Evolutionary conservation across 2,888 invertebrate genomes (phyloP).

Genomic region (Autographa pulchrina): DNA sequence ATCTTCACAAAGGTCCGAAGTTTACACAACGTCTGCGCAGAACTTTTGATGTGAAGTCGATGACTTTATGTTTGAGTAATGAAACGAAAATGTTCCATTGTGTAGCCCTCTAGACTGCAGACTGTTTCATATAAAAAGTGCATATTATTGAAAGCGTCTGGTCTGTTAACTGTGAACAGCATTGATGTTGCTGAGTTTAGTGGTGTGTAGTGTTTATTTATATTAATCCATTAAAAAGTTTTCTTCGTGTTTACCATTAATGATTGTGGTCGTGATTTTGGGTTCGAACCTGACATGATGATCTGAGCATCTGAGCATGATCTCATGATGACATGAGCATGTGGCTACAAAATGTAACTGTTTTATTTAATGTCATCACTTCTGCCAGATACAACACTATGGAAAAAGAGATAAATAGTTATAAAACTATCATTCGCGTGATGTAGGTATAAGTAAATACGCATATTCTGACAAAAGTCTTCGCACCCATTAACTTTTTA

Average conservation of each 20-base stretch:
- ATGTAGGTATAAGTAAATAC: too few relatives aligned
- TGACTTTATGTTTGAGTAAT: conserved; percentile 10
- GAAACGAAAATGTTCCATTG: conserved; percentile 4
- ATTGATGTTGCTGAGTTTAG: not conserved
- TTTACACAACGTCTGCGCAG: conserved; percentile 25
- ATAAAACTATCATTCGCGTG: too few relatives aligned
- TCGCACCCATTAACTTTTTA: too few relatives aligned
- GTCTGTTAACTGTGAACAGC: not conserved
- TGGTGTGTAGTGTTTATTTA: not conserved
- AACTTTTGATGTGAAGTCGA: conserved; percentile 30
- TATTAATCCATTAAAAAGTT: not conserved
- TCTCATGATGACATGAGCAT: too few relatives aligned
- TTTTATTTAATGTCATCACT: too few relatives aligned
- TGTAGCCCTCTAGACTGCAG: not conserved
- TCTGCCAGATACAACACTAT: too few relatives aligned
- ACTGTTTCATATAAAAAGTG: not conserved
- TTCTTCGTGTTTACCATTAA: not conserved
- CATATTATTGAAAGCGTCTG: conserved; percentile 1
- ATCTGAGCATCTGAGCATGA: too few relatives aligned
- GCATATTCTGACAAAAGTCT: too few relatives aligned
- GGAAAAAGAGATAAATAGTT: too few relatives aligned
- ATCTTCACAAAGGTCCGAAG: conserved; percentile 15
- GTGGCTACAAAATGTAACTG: too few relatives aligned
- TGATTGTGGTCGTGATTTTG: not conserved
- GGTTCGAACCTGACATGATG: too few relatives aligned